phyloP scores from a whole-genome alignment of 2,888 invertebrate species.

The Cyrtodaria siliqua region DNA sequence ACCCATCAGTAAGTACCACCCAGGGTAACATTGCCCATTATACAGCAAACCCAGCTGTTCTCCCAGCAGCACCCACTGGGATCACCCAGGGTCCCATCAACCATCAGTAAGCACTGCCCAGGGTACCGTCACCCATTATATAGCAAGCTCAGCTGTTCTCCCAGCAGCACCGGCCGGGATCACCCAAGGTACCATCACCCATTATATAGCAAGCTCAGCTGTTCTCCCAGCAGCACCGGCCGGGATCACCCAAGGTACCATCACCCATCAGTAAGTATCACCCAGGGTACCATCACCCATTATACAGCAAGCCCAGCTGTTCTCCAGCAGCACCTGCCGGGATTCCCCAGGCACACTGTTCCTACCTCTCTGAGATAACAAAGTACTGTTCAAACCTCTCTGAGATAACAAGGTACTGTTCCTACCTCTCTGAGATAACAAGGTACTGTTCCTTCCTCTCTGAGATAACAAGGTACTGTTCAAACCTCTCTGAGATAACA shows the following conservation, averaged over 20 bases:
- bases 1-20: constrained; percentile 84
- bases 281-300: constrained; percentile 73
- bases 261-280: constrained; percentile 84
- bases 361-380: no score
- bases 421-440: no score
- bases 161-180: constrained; percentile 69
- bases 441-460: no score
- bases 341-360: constrained; percentile 75
- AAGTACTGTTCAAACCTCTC: no score
- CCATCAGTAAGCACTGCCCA: constrained; percentile 84
- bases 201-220: constrained; percentile 65
- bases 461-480: no score
- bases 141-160: constrained; percentile 62
- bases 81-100: constrained; percentile 82
- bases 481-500: no score
- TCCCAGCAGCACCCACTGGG: constrained; percentile 69
- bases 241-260: constrained; percentile 77
- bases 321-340: constrained; percentile 69
- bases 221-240: constrained; percentile 66
- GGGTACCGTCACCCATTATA: constrained; percentile 72
- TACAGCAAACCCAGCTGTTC: constrained; percentile 63
- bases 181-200: constrained; percentile 83
- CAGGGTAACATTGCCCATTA: constrained; percentile 70
- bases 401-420: no score
- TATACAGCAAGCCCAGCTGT: constrained; percentile 62